phyloP scores from a whole-genome alignment of 2,888 invertebrate species.

The Phasia obesa region DNA sequence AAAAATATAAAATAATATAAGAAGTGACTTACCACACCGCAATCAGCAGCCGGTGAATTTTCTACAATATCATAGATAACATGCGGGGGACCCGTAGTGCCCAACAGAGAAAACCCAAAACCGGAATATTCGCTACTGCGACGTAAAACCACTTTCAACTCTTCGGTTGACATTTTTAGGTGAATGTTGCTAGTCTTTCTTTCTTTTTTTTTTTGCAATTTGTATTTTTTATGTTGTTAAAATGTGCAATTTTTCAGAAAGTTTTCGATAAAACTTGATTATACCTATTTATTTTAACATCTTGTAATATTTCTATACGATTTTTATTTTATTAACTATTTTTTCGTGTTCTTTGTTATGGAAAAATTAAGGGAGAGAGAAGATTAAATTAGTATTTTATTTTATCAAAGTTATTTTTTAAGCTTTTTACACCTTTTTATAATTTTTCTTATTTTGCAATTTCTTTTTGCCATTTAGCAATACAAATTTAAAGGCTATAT shows the following conservation, averaged over 20 bases:
- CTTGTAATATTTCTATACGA: not conserved
- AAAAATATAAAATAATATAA: constrained; percentile 1
- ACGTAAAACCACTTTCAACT: constrained; percentile 93
- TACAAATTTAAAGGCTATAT: constrained; percentile 37
- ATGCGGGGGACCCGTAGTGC: constrained; percentile 95
- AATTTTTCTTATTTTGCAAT: constrained; percentile 21
- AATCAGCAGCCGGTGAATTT: constrained; percentile 95
- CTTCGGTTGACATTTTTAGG: constrained; percentile 88
- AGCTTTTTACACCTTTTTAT: constrained; percentile 24
- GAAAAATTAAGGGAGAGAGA: not conserved
- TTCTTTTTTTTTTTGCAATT: not conserved
- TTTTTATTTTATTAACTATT: not conserved
- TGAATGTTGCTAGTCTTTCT: not conserved
- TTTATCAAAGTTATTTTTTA: constrained; percentile 2
- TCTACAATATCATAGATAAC: constrained; percentile 96
- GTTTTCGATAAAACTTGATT: not conserved
- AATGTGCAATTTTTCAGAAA: not conserved
- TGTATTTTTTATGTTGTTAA: constrained; percentile 8
- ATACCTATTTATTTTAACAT: not conserved
- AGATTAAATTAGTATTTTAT: not conserved
- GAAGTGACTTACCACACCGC: constrained; percentile 83
- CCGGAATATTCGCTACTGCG: constrained; percentile 94
- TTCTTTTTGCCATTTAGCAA: constrained; percentile 5
- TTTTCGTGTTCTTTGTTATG: constrained; percentile 1
- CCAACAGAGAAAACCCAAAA: constrained; percentile 95